Conservation (phyloP, 2,888 invertebrate species). For the Agriopis leucophaearia region DNA sequence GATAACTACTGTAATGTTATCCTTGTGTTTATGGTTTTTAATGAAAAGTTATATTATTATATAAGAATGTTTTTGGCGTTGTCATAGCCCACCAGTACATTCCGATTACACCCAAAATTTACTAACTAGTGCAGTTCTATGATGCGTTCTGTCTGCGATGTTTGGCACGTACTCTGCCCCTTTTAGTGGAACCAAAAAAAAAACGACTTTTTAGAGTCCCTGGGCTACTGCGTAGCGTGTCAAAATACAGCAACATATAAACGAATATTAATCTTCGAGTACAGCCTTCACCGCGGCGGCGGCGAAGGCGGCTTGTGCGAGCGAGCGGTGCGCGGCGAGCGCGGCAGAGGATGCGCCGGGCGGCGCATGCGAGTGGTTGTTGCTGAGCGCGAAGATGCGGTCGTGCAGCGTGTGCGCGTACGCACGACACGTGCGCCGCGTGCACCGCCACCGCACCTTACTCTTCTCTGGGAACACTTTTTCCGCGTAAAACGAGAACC, state of each 20-base stretch:
- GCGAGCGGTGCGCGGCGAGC: conserved; percentile 51
- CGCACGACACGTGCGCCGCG: conserved; percentile 82
- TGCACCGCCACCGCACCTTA: conserved; percentile 84
- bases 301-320: conserved; percentile 55
- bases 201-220: background rate
- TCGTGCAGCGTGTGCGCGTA: conserved; percentile 84
- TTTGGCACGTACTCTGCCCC: background rate
- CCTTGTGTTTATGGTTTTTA: no score
- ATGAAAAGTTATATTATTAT: no score
- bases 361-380: conserved; percentile 81
- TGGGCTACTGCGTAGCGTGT: background rate
- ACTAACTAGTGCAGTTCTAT: no score
- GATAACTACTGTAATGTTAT: no score
- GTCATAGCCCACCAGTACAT: no score
- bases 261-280: conserved; percentile 64
- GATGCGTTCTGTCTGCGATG: background rate
- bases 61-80: no score
- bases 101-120: background rate
- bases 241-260: background rate
- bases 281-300: conserved; percentile 65
- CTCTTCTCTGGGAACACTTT: conserved; percentile 84
- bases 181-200: background rate
- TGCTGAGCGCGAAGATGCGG: conserved; percentile 81
- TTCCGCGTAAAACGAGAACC: conserved; percentile 84
- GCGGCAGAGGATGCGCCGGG: conserved; percentile 54